Conservation (phyloP, 2,113 vertebrate genomes). For the Tichodroma muraria region DNA sequence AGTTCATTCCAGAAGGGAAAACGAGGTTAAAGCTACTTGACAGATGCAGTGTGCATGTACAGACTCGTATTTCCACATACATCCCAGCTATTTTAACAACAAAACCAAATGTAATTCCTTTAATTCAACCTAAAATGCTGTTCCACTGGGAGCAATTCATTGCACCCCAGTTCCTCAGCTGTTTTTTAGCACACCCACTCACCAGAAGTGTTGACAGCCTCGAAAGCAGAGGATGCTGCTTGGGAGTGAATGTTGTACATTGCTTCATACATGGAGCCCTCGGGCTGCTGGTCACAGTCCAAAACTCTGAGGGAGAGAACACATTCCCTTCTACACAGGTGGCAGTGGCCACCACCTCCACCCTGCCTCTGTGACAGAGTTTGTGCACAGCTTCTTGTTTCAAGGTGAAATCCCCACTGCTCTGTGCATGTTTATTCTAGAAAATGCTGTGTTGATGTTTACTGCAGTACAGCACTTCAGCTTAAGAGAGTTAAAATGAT, state of each 20-base stretch:
- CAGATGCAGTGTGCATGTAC: neutral
- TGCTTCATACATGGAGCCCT: conserved; percentile 85
- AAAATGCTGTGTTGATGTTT: neutral
- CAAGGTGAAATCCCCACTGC: neutral
- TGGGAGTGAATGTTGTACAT: conserved; percentile 93
- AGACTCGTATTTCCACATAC: neutral
- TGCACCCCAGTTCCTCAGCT: neutral
- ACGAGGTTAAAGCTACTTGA: neutral
- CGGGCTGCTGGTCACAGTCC: conserved; percentile 73
- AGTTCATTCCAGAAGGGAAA: neutral
- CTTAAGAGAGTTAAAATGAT: neutral
- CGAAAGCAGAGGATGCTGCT: conserved; percentile 22
- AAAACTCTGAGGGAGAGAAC: conserved; percentile 47
- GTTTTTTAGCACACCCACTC: conserved; percentile 5
- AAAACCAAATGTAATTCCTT: neutral
- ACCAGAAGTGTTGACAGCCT: conserved; percentile 72
- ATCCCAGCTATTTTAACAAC: neutral
- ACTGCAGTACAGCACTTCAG: neutral
- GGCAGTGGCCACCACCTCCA: neutral
- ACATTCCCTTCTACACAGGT: neutral
- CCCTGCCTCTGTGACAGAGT: neutral
- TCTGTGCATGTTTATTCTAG: neutral
- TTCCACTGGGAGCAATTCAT: neutral
- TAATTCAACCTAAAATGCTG: neutral
- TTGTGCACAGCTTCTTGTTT: neutral